A percentile compares a stretch with the other conserved stretches of the same genome.
These are phyloP conservation scores for Porites divaricata DNA, from an alignment of 92 coral and sea anemone species.

Conservation along the genomic window DNA sequence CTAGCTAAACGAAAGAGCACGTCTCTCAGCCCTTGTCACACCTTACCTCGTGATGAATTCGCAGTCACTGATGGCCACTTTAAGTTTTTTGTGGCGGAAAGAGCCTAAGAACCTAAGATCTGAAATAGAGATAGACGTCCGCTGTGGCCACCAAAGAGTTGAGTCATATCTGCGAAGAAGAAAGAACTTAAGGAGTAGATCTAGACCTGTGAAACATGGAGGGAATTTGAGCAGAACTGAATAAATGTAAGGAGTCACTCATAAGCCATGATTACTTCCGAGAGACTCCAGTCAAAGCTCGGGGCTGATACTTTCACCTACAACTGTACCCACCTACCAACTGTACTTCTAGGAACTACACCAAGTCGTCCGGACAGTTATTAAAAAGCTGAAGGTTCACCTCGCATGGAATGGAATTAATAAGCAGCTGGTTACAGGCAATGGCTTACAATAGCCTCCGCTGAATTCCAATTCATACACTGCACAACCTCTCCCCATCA, in stretches of 20 bases:
- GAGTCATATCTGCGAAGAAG: no score
- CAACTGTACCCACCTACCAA: neutral
- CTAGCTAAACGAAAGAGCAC: no score
- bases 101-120: no score
- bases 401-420: neutral
- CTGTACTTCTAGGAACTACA: slow-evolving; percentile 16
- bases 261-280: neutral
- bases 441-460: neutral
- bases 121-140: no score
- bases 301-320: slow-evolving; percentile 1
- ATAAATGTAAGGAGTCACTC: slow-evolving; percentile 7
- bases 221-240: slow-evolving; percentile 8
- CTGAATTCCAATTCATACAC: neutral
- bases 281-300: slow-evolving; percentile 6
- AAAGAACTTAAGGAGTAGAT: no score
- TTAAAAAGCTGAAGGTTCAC: slow-evolving; percentile 12
- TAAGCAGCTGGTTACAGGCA: neutral
- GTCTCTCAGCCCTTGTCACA: no score
- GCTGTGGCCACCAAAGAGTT: no score
- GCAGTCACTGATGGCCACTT: no score
- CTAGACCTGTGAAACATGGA: neutral
- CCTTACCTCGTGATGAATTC: no score
- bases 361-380: slow-evolving; percentile 1
- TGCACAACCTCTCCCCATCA: slow-evolving; percentile 5
- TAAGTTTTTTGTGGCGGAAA: no score